Evolutionary conservation across 2,888 invertebrate genomes (phyloP).

Genomic region (Alcis repandata): DNA sequence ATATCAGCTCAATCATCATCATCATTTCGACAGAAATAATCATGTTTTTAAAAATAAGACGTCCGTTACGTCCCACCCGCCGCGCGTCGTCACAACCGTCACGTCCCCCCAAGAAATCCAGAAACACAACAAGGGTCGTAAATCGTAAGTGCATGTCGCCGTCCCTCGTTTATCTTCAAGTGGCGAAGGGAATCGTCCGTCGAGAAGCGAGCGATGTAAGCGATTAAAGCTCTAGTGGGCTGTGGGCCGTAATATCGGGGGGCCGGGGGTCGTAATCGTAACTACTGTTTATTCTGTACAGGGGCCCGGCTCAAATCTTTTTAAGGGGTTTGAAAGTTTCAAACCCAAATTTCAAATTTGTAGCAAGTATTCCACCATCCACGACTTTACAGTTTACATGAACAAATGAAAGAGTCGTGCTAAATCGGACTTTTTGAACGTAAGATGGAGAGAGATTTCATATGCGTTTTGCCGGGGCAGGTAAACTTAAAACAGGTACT

Average conservation of each 20-base stretch:
- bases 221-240: constrained; percentile 27
- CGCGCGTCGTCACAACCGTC: neutral
- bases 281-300: neutral
- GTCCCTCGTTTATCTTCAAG: constrained; percentile 27
- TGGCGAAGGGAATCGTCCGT: constrained; percentile 33
- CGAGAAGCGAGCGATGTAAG: constrained; percentile 29
- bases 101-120: constrained; percentile 12
- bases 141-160: constrained; percentile 32
- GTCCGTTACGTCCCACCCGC: neutral
- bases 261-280: neutral
- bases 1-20: too few species aligned
- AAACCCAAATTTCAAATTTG: too few species aligned
- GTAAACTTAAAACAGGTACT: neutral
- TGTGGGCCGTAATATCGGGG: neutral
- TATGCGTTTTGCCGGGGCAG: neutral
- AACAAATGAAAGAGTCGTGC: too few species aligned
- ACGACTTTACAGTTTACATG: too few species aligned
- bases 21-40: too few species aligned
- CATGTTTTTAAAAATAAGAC: neutral
- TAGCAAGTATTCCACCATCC: too few species aligned
- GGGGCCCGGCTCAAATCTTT: too few species aligned
- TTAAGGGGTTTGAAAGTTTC: too few species aligned
- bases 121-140: constrained; percentile 26
- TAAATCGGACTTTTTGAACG: too few species aligned
- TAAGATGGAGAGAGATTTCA: too few species aligned